Conservation (phyloP, 2,888 invertebrate species). For the Caenorhabditis sulstoni region DNA sequence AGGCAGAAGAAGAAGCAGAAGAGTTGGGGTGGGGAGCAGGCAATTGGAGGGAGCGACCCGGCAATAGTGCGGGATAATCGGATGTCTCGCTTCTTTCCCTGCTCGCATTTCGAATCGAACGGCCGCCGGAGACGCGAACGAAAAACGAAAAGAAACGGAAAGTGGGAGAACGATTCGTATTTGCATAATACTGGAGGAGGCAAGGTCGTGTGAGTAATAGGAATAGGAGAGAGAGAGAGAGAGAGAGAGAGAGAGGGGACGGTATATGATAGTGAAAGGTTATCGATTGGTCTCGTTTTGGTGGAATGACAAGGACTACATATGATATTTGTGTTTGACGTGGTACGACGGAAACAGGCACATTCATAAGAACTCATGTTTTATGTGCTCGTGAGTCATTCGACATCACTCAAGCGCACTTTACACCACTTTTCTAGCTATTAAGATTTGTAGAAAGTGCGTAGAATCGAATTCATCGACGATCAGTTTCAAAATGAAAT, state of each 20-base stretch:
- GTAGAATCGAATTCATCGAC: too few species aligned
- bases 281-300: constrained; percentile 15
- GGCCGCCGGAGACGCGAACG: constrained; percentile 4
- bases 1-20: too few species aligned
- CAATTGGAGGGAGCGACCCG: constrained; percentile 24
- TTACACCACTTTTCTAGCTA: too few species aligned
- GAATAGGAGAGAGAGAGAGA: not conserved
- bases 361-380: too few species aligned
- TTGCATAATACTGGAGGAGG: constrained; percentile 30
- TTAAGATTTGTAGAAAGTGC: too few species aligned
- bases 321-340: not conserved
- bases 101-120: not conserved
- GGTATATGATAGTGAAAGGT: not conserved
- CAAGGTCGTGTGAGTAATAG: too few species aligned
- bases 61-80: constrained; percentile 53
- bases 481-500: too few species aligned
- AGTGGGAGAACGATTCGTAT: constrained; percentile 2
- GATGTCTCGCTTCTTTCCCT: constrained; percentile 35
- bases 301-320: too few species aligned
- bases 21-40: constrained; percentile 3
- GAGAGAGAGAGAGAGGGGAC: constrained; percentile 13
- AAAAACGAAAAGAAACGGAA: constrained; percentile 5
- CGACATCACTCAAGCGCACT: constrained; percentile 80
- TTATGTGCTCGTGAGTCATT: constrained; percentile 82
- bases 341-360: not conserved